Conservation (phyloP, 1,140 invertebrate genomes). For the Thereuonema tuberculata region DNA sequence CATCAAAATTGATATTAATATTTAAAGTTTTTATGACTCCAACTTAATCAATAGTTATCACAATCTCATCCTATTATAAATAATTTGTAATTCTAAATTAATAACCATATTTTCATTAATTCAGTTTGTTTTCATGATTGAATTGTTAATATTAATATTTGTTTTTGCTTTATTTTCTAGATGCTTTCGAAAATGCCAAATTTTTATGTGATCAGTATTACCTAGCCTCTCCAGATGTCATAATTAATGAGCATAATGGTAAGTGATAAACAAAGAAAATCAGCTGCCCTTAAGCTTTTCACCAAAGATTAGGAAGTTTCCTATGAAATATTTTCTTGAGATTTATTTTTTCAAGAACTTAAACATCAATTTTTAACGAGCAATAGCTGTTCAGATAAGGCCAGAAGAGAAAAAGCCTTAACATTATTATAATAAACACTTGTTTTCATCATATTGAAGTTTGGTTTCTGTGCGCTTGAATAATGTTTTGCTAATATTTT, state of each 20-base stretch:
- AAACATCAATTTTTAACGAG: neutral
- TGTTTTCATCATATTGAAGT: neutral
- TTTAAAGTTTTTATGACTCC: neutral
- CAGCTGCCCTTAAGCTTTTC: neutral
- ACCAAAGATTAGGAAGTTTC: neutral
- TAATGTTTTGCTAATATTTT: too few species aligned
- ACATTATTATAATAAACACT: neutral
- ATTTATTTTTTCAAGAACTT: neutral
- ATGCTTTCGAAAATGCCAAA: conserved; percentile 92
- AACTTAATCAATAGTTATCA: neutral
- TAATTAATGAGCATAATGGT: conserved; percentile 63
- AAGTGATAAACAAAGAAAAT: conserved; percentile 30
- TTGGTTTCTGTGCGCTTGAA: too few species aligned
- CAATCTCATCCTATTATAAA: neutral
- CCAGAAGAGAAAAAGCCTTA: neutral
- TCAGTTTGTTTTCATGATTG: neutral
- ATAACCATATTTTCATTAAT: neutral
- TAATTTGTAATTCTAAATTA: neutral
- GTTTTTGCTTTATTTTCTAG: conserved; percentile 30
- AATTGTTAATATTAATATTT: conserved; percentile 8
- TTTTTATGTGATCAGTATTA: conserved; percentile 99
- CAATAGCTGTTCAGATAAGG: neutral
- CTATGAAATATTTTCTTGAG: neutral
- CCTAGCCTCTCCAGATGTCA: conserved; percentile 71
- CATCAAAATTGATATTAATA: neutral